Evolutionary conservation across 1,140 invertebrate species (phyloP), one percentile per base, ranked within the genome.

Genomic region (Drosophila prosaltans): DNA sequence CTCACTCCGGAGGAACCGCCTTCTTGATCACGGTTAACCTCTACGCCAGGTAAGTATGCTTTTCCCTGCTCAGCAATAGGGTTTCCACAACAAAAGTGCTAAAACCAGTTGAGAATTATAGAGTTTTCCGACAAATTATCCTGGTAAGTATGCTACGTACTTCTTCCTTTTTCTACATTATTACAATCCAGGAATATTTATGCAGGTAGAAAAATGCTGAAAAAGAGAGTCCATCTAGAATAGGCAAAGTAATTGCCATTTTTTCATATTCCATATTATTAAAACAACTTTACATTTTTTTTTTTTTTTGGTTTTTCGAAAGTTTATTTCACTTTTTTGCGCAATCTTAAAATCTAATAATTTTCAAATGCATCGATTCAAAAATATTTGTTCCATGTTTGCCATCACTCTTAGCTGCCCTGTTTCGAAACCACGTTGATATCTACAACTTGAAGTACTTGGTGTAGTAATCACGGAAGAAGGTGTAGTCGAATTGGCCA

Each of bases 11-110:
- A 93, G 93, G 92, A 94, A 94, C 94, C 94, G 92, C 94, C 94
- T 95, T 94, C 76, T 60, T 94, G 94, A 95, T 95, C 94, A 94
- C 91, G 93, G 93, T 94, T 88, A 92, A 92, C 93, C 93, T 94
- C 94, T 93, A 92, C 93, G 92, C 92, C 93, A 93, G 93, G 93
- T 93, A 93, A 93, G 93, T 93, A 93, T 93, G 93, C 86, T 90
- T 91, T 83, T 0, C 40, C 9, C 26, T 0, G 51, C 69, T 62
- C 51, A 1, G 2, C 3, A 3, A 0, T 9, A 1, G 32, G 68
- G 51, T 69, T 60, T 69, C 48, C 43, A 24, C 43, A 1, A 0
- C 8, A 0, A 1, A 16, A 4, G 3, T 36, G 45, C 4, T n/a
- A n/a, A 0, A 81, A 85, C 40, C 16, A 2, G 1, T 85, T 85